phyloP scores from a whole-genome alignment of 2,888 invertebrate species.

The Netelia melanura region DNA sequence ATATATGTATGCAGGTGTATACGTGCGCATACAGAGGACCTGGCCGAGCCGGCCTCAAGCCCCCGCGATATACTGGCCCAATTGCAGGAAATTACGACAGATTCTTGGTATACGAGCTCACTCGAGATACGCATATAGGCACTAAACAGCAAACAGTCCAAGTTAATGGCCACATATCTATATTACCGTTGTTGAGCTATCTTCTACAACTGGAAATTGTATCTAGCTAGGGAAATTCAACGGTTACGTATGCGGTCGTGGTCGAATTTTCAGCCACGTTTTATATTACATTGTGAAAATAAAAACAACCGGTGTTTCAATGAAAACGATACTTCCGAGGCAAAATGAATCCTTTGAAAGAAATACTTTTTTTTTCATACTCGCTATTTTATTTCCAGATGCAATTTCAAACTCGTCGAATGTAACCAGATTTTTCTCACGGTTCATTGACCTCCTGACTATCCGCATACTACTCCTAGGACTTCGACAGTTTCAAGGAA shows the following conservation, averaged over 20 bases:
- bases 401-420: no score
- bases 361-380: no score
- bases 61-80: constrained; percentile 55
- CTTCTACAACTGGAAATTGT: constrained; percentile 5
- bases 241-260: background rate
- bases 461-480: no score
- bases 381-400: no score
- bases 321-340: no score
- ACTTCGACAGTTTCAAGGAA: no score
- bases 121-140: constrained; percentile 27
- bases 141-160: constrained; percentile 31
- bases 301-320: no score
- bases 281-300: no score
- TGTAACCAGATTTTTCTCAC: no score
- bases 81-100: constrained; percentile 66
- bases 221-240: constrained; percentile 16
- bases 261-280: background rate
- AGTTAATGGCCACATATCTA: constrained; percentile 21
- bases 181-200: background rate
- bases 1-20: constrained; percentile 10
- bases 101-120: constrained; percentile 58
- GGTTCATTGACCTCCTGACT: no score
- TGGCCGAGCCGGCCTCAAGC: constrained; percentile 9
- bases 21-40: background rate
- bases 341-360: no score